Percentiles rank a stretch among this genome's conserved stretches.
Conservation (phyloP, 2,888 invertebrate genomes). For the Carcina quercana region DNA sequence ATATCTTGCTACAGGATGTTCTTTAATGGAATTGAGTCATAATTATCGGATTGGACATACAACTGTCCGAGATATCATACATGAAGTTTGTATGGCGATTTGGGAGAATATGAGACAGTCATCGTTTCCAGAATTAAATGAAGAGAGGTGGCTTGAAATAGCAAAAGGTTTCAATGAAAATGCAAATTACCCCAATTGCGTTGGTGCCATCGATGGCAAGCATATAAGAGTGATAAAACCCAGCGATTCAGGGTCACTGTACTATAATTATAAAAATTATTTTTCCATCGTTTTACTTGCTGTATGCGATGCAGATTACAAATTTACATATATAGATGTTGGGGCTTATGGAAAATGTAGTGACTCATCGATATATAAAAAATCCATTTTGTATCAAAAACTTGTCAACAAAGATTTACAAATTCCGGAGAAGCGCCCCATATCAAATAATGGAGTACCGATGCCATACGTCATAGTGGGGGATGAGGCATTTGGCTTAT, state of each 20-base stretch:
- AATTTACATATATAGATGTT: conserved; percentile 21
- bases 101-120: background rate
- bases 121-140: background rate
- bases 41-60: background rate
- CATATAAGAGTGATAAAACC: conserved; percentile 19
- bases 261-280: conserved; percentile 22
- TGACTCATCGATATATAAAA: conserved; percentile 6
- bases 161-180: conserved; percentile 18
- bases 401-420: background rate
- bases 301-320: conserved; percentile 20
- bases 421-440: background rate
- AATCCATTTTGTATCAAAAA: background rate
- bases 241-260: conserved; percentile 17
- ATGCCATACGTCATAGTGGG: background rate
- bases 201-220: conserved; percentile 19
- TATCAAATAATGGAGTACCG: background rate
- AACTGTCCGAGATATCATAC: background rate
- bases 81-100: background rate
- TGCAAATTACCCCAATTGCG: conserved; percentile 15
- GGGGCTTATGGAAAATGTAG: conserved; percentile 20
- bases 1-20: background rate
- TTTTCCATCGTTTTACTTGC: conserved; percentile 24
- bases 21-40: background rate
- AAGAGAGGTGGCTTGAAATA: conserved; percentile 19
- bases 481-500: background rate